A percentile compares a stretch with the other conserved stretches of the same genome.
phyloP scores from a whole-genome alignment of 2,797 vertebrate genomes.

The Pseudomugil gertrudae region DNA sequence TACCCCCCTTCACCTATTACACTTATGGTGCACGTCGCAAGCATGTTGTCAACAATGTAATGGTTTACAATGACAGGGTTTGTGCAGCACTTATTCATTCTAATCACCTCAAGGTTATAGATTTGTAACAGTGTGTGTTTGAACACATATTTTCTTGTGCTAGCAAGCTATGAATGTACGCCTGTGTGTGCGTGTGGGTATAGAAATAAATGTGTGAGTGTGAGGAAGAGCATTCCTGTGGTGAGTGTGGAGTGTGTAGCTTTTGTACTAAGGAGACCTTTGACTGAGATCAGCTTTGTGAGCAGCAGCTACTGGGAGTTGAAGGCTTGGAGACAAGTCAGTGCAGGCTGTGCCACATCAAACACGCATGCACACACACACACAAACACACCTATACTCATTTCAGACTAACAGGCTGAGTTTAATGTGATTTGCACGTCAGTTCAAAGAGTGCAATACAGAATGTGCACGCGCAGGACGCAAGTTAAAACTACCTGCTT shows the following conservation, averaged over 20 bases:
- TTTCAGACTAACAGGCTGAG: conserved; percentile 21
- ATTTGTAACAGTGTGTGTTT: conserved; percentile 13
- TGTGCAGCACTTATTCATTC: conserved; percentile 58
- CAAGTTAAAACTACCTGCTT: conserved; percentile 1
- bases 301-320: conserved; percentile 63
- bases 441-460: conserved; percentile 10
- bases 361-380: conserved; percentile 28
- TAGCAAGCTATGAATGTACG: conserved; percentile 20
- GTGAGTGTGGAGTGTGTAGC: conserved; percentile 60
- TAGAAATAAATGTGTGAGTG: conserved; percentile 17
- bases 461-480: conserved; percentile 1
- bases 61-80: conserved; percentile 72
- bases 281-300: conserved; percentile 69
- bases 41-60: conserved; percentile 62
- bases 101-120: conserved; percentile 48
- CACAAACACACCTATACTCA: conserved; percentile 23
- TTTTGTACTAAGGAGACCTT: conserved; percentile 71
- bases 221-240: conserved; percentile 68
- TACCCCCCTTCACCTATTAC: conserved; percentile 62
- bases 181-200: neutral
- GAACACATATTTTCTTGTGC: conserved; percentile 19
- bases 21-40: conserved; percentile 54
- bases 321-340: conserved; percentile 74
- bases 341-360: conserved; percentile 70
- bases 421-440: conserved; percentile 16